Percentiles rank a stretch among this genome's conserved stretches.
phyloP scores from a whole-genome alignment of 2,888 invertebrate species.

The Helleia helle region DNA sequence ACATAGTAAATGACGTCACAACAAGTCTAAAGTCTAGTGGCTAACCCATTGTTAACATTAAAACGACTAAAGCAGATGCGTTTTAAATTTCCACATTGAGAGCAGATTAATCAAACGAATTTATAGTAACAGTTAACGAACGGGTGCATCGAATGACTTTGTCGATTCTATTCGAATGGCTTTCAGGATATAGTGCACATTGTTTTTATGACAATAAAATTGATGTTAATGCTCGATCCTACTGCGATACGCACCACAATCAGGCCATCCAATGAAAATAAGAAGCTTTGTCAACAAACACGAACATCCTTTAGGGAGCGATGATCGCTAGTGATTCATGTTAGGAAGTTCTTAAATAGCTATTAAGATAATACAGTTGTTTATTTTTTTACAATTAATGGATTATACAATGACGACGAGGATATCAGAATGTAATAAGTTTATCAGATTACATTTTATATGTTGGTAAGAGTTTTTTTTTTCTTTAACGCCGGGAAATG shows the following conservation, averaged over 20 bases:
- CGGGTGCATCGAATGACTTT: conserved; percentile 49
- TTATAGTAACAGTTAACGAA: conserved; percentile 30
- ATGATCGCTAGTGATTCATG: conserved; percentile 32
- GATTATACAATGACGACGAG: no score
- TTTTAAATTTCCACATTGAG: conserved; percentile 1
- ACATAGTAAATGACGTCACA: no score
- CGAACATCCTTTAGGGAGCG: conserved; percentile 49
- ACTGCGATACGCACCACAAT: conserved; percentile 52
- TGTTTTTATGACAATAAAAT: conserved; percentile 48
- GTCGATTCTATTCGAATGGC: conserved; percentile 40
- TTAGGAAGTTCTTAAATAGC: conserved; percentile 19
- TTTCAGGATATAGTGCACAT: conserved; percentile 41
- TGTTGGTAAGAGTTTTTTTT: no score
- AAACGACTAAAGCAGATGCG: neutral
- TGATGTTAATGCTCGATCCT: conserved; percentile 38
- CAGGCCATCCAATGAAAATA: conserved; percentile 45
- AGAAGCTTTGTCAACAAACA: conserved; percentile 51
- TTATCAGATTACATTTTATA: no score
- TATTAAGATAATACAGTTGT: conserved; percentile 11
- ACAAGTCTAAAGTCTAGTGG: no score
- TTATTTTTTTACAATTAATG: neutral
- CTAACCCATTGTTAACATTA: neutral
- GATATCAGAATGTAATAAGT: no score
- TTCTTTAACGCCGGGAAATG: no score
- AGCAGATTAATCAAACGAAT: conserved; percentile 21